A percentile compares a stretch with the other conserved stretches of the same genome.
Conservation (phyloP, 2,797 vertebrate species). For the Melanotaenia pygmaea region DNA sequence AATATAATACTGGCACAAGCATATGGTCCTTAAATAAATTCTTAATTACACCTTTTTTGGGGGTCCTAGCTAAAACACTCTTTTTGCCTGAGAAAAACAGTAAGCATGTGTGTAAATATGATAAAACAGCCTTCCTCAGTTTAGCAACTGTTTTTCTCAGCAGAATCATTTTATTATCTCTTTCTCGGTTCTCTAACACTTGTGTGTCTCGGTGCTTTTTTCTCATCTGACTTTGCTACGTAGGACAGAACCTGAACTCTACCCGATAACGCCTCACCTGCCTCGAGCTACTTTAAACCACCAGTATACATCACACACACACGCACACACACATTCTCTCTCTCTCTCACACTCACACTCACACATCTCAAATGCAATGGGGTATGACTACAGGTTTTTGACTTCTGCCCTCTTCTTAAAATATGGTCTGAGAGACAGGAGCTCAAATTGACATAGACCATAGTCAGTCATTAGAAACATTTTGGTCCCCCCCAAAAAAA, state of each 20-base stretch:
- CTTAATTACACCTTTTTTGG: conserved; percentile 71
- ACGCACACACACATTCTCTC: conserved; percentile 34
- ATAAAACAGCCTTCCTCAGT: conserved; percentile 63
- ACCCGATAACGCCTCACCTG: conserved; percentile 65
- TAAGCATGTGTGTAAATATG: conserved; percentile 69
- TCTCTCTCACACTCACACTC: conserved; percentile 14
- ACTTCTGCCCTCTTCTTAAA: conserved; percentile 73
- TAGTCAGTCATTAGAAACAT: conserved; percentile 76
- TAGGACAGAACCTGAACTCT: conserved; percentile 64
- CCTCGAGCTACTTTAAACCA: conserved; percentile 74
- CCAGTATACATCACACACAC: conserved; percentile 50
- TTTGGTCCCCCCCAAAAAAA: conserved; percentile 71
- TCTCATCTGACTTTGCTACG: conserved; percentile 68
- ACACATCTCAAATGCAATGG: conserved; percentile 70
- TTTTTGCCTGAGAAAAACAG: conserved; percentile 63
- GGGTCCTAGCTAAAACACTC: conserved; percentile 79
- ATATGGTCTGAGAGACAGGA: conserved; percentile 72
- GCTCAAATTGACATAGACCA: conserved; percentile 81
- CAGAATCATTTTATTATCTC: conserved; percentile 54
- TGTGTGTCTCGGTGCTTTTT: conserved; percentile 41
- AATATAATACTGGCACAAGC: conserved; percentile 83
- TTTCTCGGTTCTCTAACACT: conserved; percentile 9
- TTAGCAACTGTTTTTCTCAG: conserved; percentile 75
- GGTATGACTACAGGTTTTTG: conserved; percentile 77
- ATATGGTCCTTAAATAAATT: conserved; percentile 61